Percentiles rank a stretch among this genome's conserved stretches.
Evolutionary conservation across 2,113 vertebrate species (phyloP).

Genomic region (Eonycteris spelaea): DNA sequence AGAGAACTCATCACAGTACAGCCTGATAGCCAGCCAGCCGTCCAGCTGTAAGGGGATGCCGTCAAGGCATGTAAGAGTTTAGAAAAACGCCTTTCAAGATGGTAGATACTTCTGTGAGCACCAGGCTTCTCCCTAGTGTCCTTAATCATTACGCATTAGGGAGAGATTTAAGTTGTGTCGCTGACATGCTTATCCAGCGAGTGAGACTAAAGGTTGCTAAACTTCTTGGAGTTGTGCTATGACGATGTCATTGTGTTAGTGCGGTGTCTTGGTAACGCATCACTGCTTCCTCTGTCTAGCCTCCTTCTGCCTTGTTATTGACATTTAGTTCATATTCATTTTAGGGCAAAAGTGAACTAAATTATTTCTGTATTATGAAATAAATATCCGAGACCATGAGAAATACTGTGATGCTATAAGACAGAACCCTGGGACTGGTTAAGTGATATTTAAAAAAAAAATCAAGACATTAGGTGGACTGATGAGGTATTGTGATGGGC

Average conservation of each 20-base stretch:
- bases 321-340: slow-evolving; percentile 3
- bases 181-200: neutral
- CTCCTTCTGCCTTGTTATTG: neutral
- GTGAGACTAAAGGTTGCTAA: neutral
- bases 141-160: neutral
- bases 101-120: neutral
- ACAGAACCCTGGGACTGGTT: neutral
- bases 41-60: neutral
- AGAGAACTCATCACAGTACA: neutral
- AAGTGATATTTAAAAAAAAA: neutral
- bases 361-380: slow-evolving; percentile 28
- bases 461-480: neutral
- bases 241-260: neutral
- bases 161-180: neutral
- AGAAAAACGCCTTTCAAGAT: slow-evolving; percentile 9
- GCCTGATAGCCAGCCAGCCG: neutral
- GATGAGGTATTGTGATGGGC: neutral
- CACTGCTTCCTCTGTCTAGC: slow-evolving; percentile 26
- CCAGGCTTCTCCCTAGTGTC: neutral
- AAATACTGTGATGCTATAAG: neutral
- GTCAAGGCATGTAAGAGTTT: neutral
- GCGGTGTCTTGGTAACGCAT: neutral
- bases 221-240: neutral
- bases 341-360: neutral
- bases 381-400: slow-evolving; percentile 3